These are phyloP conservation scores for Phrynocephalus vlangalii DNA, from an alignment of 2,797 vertebrate genomes.

Conservation along the genomic window DNA sequence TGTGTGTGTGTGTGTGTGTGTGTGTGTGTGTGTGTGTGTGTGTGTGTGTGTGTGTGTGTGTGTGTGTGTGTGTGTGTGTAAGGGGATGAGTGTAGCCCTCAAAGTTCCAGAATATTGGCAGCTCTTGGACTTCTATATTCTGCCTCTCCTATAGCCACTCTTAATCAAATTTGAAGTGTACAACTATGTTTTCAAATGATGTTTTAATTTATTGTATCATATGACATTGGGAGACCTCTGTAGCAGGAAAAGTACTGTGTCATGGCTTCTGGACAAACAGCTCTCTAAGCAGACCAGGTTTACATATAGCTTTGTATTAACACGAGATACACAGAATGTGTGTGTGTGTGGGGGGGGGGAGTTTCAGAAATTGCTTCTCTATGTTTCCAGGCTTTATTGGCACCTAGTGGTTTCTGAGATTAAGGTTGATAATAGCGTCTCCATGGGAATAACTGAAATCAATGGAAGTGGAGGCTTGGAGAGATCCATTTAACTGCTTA, in stretches of 20 bases:
- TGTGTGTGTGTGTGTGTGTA: too few relatives aligned
- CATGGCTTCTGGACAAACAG: background rate
- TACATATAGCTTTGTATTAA: background rate
- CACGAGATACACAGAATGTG: background rate
- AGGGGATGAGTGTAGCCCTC: too few relatives aligned
- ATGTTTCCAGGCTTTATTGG: constrained; percentile 41
- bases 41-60: too few relatives aligned
- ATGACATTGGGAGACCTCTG: too few relatives aligned
- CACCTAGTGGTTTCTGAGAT: constrained; percentile 36
- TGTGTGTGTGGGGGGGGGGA: fast-evolving
- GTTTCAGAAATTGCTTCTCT: constrained; percentile 45
- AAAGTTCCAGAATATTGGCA: too few relatives aligned
- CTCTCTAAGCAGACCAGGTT: background rate
- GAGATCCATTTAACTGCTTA: constrained; percentile 18
- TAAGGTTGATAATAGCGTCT: constrained; percentile 24
- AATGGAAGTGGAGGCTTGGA: background rate
- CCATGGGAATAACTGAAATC: constrained; percentile 18
- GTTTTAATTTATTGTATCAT: too few relatives aligned
- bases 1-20: too few relatives aligned
- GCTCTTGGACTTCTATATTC: too few relatives aligned
- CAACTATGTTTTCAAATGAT: too few relatives aligned
- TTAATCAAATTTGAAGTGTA: too few relatives aligned
- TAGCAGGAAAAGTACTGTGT: background rate
- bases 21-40: too few relatives aligned
- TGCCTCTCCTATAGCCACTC: background rate